These are phyloP conservation scores for Pseudonaja textilis DNA, from an alignment of 2,113 vertebrate genomes.

Conservation along the genomic window DNA sequence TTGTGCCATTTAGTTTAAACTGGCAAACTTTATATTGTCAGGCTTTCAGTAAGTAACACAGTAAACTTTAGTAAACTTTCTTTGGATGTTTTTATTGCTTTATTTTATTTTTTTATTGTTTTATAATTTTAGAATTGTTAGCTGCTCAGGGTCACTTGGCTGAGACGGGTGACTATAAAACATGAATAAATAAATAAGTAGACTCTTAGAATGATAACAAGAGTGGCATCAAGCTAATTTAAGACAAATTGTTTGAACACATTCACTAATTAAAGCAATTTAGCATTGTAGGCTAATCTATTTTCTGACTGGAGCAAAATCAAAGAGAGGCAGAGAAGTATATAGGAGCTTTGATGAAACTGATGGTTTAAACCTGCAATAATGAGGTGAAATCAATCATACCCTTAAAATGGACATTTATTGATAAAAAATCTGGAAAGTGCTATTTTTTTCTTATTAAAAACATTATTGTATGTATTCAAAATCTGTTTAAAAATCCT, in stretches of 20 bases:
- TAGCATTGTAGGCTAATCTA: not conserved
- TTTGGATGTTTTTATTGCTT: not conserved
- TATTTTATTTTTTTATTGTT: not conserved
- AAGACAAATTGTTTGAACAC: not conserved
- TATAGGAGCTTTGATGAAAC: not conserved
- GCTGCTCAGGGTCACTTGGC: not conserved
- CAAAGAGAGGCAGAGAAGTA: slow-evolving; percentile 16
- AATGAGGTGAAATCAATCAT: not conserved
- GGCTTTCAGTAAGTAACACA: not conserved
- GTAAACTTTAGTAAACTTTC: not conserved
- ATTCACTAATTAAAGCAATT: not conserved
- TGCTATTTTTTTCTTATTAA: not conserved
- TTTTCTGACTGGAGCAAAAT: not conserved
- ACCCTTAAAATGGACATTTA: not conserved
- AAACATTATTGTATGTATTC: not conserved
- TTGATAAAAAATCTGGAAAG: not conserved
- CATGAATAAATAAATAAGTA: not conserved
- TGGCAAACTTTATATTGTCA: not conserved
- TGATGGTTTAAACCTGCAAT: slow-evolving; percentile 30
- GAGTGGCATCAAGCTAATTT: not conserved
- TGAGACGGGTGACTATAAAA: not conserved
- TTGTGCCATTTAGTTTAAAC: not conserved
- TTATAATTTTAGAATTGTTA: not conserved
- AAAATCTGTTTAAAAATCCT: not conserved
- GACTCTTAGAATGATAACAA: not conserved